phyloP scores from a whole-genome alignment of 2,888 invertebrate genomes.

The Emmelina monodactyla region DNA sequence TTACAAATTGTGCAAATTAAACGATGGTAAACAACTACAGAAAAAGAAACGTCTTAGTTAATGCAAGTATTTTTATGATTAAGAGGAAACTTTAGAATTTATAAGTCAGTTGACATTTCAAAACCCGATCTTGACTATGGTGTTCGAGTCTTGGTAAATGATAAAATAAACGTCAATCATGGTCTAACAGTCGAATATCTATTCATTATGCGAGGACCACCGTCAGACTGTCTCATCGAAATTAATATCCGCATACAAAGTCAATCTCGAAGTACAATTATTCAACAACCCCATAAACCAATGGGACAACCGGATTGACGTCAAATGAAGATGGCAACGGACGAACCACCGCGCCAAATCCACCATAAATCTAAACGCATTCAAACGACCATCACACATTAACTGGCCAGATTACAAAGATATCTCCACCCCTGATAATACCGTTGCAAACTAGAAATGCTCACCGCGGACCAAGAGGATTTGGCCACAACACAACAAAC shows the following conservation, averaged over 20 bases:
- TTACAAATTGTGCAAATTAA: too few species aligned
- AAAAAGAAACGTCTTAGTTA: too few species aligned
- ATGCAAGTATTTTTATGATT: too few species aligned
- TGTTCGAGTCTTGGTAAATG: too few species aligned
- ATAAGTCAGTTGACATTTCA: too few species aligned
- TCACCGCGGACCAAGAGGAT: slow-evolving; percentile 15
- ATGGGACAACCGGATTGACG: slow-evolving; percentile 30
- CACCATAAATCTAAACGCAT: slow-evolving; percentile 45
- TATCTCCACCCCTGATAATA: background rate
- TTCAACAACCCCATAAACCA: slow-evolving; percentile 20
- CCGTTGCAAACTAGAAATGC: slow-evolving; percentile 2
- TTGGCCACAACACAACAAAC: slow-evolving; percentile 22
- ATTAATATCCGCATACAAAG: slow-evolving; percentile 28
- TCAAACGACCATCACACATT: slow-evolving; percentile 46
- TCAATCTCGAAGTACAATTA: slow-evolving; percentile 24
- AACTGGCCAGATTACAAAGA: background rate
- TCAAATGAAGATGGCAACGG: slow-evolving; percentile 38
- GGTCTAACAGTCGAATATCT: slow-evolving; percentile 1
- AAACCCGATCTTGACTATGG: too few species aligned
- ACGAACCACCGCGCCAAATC: slow-evolving; percentile 34
- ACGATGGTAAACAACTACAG: too few species aligned
- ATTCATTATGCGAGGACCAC: background rate
- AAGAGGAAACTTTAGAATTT: too few species aligned
- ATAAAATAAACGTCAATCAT: too few species aligned
- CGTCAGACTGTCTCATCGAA: slow-evolving; percentile 9